Percentiles rank a stretch among this genome's conserved stretches.
phyloP scores from a whole-genome alignment of 2,888 invertebrate species.

The Pediacus dermestoides region DNA sequence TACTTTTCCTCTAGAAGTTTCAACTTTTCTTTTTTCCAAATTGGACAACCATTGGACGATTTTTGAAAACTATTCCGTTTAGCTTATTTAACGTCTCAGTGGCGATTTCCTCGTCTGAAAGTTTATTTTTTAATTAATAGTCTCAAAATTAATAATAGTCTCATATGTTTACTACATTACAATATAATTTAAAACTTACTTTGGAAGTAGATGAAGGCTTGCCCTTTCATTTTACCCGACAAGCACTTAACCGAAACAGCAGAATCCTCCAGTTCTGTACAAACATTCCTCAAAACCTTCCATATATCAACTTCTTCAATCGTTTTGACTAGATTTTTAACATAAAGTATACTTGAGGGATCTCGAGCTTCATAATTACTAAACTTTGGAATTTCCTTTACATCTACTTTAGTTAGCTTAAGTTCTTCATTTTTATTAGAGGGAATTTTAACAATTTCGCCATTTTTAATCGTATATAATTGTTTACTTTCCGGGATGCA shows the following conservation, averaged over 20 bases:
- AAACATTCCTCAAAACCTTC: background rate
- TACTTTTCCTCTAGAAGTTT: no score
- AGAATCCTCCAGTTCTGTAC: background rate
- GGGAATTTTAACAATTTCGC: background rate
- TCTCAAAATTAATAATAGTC: no score
- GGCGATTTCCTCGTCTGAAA: constrained; percentile 5
- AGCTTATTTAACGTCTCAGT: constrained; percentile 3
- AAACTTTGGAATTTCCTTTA: background rate
- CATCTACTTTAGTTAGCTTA: background rate
- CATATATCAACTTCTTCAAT: background rate
- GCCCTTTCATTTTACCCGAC: constrained; percentile 2
- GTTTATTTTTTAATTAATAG: background rate
- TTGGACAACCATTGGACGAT: constrained; percentile 17
- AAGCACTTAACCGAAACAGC: background rate
- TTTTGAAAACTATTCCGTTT: constrained; percentile 14
- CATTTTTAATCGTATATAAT: background rate
- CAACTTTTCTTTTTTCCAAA: constrained; percentile 16
- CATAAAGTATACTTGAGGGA: background rate
- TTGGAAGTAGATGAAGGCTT: constrained; percentile 1
- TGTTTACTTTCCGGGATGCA: constrained; percentile 4
- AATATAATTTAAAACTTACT: background rate
- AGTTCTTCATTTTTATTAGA: background rate
- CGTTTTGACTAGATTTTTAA: background rate
- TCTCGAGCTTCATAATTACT: background rate
- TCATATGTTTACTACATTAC: background rate